phyloP scores from a whole-genome alignment of 1,140 invertebrate genomes.

The Musca vetustissima region DNA sequence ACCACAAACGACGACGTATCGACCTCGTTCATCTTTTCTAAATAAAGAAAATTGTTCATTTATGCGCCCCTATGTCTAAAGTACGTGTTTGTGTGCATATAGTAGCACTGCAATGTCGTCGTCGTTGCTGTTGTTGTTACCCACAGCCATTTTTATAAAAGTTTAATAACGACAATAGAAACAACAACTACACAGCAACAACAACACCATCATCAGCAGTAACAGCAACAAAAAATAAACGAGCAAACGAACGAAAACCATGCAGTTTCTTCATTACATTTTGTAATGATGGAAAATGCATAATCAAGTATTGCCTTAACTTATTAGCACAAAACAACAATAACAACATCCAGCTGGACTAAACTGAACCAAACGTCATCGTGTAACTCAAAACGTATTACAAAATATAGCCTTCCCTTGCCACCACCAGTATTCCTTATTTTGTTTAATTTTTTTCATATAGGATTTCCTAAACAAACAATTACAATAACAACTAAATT shows the following conservation, averaged over 20 bases:
- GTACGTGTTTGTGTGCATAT: background rate
- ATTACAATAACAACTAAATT: no score
- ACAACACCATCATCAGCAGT: no score
- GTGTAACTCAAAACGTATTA: background rate
- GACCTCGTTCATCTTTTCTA: constrained; percentile 18
- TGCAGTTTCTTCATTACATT: constrained; percentile 12
- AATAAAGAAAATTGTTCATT: constrained; percentile 16
- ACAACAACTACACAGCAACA: no score
- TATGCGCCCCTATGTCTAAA: background rate
- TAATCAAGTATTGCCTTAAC: constrained; percentile 19
- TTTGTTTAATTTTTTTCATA: no score
- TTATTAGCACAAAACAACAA: background rate
- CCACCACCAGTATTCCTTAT: no score
- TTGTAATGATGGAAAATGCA: background rate
- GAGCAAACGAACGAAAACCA: constrained; percentile 15
- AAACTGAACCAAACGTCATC: background rate
- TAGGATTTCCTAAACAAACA: background rate
- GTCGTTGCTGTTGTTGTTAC: background rate
- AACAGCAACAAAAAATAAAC: background rate
- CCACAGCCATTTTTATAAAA: background rate
- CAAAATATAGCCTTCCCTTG: no score
- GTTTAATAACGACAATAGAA: no score
- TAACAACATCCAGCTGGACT: background rate
- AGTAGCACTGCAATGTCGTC: background rate
- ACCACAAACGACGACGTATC: background rate